Conservation (phyloP, 2,113 vertebrate genomes). For the Limanda limanda region DNA sequence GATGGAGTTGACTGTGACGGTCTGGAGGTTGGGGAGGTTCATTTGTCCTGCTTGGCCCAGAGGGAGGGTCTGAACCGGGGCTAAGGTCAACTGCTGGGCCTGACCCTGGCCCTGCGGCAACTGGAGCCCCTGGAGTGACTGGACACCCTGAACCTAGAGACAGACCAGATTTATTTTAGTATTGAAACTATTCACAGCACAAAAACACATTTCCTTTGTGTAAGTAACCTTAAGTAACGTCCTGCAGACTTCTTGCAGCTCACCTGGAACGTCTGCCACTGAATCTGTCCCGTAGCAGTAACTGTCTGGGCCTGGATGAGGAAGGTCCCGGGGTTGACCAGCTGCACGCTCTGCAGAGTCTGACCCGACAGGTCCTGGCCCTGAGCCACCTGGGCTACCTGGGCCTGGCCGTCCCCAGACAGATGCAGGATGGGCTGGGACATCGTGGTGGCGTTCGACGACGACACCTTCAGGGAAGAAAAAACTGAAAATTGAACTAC, state of each 20-base stretch:
- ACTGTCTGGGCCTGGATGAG: constrained; percentile 99
- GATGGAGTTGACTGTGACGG: constrained; percentile 96
- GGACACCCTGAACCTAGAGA: constrained; percentile 92
- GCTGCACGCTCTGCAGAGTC: constrained; percentile 94
- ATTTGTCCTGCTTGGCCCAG: constrained; percentile 92
- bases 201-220: neutral
- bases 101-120: constrained; percentile 86
- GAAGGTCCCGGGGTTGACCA: constrained; percentile 97
- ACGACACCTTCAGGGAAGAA: constrained; percentile 88
- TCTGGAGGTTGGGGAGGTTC: constrained; percentile 96
- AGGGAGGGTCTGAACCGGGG: constrained; percentile 95
- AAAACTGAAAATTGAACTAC: neutral
- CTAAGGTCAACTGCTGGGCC: constrained; percentile 94
- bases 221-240: neutral
- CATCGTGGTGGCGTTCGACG: constrained; percentile 72
- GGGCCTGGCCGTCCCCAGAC: constrained; percentile 91
- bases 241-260: neutral
- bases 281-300: constrained; percentile 97
- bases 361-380: constrained; percentile 91
- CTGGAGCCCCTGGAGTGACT: constrained; percentile 98
- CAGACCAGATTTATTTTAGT: neutral
- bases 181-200: neutral
- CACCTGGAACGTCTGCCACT: constrained; percentile 98
- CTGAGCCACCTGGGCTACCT: constrained; percentile 91
- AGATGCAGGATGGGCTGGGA: constrained; percentile 94